Evolutionary conservation across 2,797 vertebrate genomes (phyloP), one percentile per base, ranked within the genome.

Genomic region (Hippocampus kuda): DNA sequence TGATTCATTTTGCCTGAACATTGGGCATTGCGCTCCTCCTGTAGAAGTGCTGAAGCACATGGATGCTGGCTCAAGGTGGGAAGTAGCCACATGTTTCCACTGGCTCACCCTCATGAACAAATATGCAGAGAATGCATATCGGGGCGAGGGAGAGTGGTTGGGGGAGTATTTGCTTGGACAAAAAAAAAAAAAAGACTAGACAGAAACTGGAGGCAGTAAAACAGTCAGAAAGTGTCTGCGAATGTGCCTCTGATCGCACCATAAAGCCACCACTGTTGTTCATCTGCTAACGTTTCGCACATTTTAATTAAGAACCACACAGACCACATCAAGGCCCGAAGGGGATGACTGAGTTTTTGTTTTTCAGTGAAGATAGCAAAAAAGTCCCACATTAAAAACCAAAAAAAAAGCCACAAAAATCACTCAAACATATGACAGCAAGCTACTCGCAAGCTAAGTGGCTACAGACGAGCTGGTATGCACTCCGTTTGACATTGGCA

Each of bases 21-120:
- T 11, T 1, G 56, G 5, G 8, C 24, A 24, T 56, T 56, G 53
- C 26, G 49, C 49, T 51, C 22, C 22, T 24, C 5, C 1, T 54
- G 27, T 54, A 8, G 27, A 51, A 69, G 65, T 15, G 27, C 57
- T 46, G 27, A 67, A 59, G 41, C 67, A 56, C 61, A 71, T 53
- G 75, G n/a, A 12, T 24, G 12, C 6, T 15, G 56, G 11, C 12
- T 57, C 24, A 65, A 18, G 8, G 22, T 56, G 66, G 65, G 41
- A 67, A 53, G 49, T n/a, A 60, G 20, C 77, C 69, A 77, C 71
- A 38, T 38, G 56, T 81, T 77, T 69, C 61, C 70, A 56, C 69
- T 75, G 71, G 68, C 73, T 66, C 49, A 67, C 16, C 12, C 61
- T 73, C 66, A 54, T 41, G 65, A 60, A 61, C 24, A 80, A 64